phyloP scores from a whole-genome alignment of 2,797 vertebrate species.

The Chelonia mydas region DNA sequence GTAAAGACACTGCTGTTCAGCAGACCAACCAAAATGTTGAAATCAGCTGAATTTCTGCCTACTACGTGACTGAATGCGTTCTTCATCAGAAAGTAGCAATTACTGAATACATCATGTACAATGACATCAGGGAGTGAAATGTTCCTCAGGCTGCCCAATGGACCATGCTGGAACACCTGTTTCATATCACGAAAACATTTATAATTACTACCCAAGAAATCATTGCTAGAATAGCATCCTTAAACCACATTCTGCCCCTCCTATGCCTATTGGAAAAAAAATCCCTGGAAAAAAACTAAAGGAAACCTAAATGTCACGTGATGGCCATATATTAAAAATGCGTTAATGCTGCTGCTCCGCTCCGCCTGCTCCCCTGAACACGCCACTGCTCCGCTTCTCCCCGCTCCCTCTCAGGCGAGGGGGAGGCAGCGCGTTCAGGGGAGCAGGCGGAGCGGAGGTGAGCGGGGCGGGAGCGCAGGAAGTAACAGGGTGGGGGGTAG shows the following conservation, averaged over 20 bases:
- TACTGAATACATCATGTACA: constrained; percentile 10
- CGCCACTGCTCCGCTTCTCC: no score
- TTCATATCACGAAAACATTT: constrained; percentile 48
- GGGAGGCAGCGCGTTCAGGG: no score
- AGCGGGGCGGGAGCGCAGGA: no score
- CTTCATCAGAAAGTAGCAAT: constrained; percentile 27
- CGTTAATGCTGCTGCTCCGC: no score
- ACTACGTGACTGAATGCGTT: neutral
- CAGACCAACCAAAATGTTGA: neutral
- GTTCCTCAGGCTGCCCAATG: constrained; percentile 26
- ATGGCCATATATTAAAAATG: neutral
- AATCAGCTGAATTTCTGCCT: constrained; percentile 19
- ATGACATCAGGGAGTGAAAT: constrained; percentile 26
- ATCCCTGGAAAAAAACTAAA: neutral
- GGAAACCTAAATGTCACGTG: neutral
- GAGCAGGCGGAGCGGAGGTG: no score
- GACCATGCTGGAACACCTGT: constrained; percentile 49
- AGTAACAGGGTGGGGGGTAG: no score
- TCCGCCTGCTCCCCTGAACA: no score
- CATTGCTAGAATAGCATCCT: constrained; percentile 38
- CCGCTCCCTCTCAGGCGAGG: no score
- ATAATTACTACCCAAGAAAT: constrained; percentile 44
- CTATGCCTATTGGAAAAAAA: constrained; percentile 20
- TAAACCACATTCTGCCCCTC: constrained; percentile 34
- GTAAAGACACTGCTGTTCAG: neutral